Evolutionary conservation across 2,888 invertebrate species (phyloP), one percentile per base, ranked within the genome.

Genomic region (Amaurobius ferox): DNA sequence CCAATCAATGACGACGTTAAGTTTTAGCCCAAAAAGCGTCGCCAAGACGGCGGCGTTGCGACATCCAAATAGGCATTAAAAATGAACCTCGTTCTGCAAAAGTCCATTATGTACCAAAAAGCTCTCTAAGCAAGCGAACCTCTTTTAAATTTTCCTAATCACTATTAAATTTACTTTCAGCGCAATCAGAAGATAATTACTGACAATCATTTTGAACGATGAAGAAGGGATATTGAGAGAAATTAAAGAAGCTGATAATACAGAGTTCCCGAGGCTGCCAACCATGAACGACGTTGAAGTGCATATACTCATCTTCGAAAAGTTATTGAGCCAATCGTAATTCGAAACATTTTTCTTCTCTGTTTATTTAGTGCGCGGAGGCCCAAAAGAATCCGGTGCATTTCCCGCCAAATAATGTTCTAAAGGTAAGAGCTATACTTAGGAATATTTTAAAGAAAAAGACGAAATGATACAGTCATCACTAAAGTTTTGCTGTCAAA

Each of bases 81-180:
- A 83, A 64, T 40, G 70, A 70, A 28, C 61, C 67, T 32, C 67
- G 16, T 28, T 29, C 48, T 55, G 16, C 29, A 19, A 40, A 67
- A 19, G n/a, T 40, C 68, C 68, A 68, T 68, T 68, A 68, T 68
- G 23, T 40, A 35, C 61, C 44, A 72, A 85, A 85, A 85, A 67
- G 83, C 64, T 83, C 81, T 39, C 40, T 40, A n/a, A 35, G 39
- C 30, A 23, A 23, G 55, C 44, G 70, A 61, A 19, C 44, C 62
- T 48, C 64, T 48, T 66, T 72, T 55, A 77, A 78, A 77, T 72
- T 77, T 77, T 77, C 72, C 77, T 85, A 85, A 85, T 85, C 83
- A 77, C 83, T 85, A 78, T 85, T 72, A 85, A 85, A 85, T 85
- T 85, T 72, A 85, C 83, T 85, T 77, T 85, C 83, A 72, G n/a